Conservation (phyloP, 2,888 invertebrate genomes). For the Cerceris ruficornis region DNA sequence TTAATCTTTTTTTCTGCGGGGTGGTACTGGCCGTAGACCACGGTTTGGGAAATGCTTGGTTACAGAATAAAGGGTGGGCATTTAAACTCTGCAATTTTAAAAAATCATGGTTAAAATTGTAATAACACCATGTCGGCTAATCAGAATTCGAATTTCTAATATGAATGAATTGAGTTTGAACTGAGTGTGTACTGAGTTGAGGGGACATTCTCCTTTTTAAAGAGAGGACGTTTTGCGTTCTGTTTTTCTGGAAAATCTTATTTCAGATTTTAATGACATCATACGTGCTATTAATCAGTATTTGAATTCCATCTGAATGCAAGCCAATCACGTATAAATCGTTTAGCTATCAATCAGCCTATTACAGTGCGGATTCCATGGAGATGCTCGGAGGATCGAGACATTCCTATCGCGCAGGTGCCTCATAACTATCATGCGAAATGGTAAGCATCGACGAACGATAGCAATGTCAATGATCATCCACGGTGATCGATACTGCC, state of each 20-base stretch:
- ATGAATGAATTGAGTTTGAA: too few species aligned
- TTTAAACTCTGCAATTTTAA: too few species aligned
- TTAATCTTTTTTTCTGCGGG: too few species aligned
- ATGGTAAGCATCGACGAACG: slow-evolving; percentile 29
- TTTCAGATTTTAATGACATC: not conserved
- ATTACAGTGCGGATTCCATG: slow-evolving; percentile 41
- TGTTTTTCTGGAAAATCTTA: not conserved
- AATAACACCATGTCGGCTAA: too few species aligned
- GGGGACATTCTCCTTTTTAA: not conserved
- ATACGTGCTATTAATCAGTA: slow-evolving; percentile 18
- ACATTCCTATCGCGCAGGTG: slow-evolving; percentile 62
- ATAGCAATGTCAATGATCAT: slow-evolving; percentile 19
- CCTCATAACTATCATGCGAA: slow-evolving; percentile 32
- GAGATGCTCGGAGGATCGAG: slow-evolving; percentile 29
- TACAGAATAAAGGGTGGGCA: too few species aligned
- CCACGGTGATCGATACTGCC: slow-evolving; percentile 12
- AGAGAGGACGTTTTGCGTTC: not conserved
- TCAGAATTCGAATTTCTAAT: too few species aligned
- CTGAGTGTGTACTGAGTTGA: too few species aligned
- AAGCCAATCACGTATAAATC: slow-evolving; percentile 15
- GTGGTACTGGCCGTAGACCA: too few species aligned
- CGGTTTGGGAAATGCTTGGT: too few species aligned
- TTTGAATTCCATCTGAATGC: slow-evolving; percentile 22
- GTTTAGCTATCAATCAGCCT: slow-evolving; percentile 37
- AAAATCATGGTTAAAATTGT: too few species aligned